These are phyloP conservation scores for Criorhina ranunculi DNA, from an alignment of 2,888 invertebrate species.

Conservation along the genomic window DNA sequence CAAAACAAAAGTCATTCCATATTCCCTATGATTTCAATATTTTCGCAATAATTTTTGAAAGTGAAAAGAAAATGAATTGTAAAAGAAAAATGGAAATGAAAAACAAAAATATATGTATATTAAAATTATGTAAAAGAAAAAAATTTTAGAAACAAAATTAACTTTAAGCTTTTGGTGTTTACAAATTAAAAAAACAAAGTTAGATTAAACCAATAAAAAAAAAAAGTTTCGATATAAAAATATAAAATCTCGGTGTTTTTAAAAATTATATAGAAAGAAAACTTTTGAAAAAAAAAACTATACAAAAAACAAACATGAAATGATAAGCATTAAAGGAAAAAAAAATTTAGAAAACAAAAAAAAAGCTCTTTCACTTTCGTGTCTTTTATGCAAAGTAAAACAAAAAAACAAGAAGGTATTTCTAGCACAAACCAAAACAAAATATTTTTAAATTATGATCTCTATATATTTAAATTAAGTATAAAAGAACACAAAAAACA, in stretches of 20 bases:
- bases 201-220: constrained; percentile 77
- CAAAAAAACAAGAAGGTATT: constrained; percentile 76
- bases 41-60: constrained; percentile 76
- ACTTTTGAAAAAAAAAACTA: constrained; percentile 78
- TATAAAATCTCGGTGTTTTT: constrained; percentile 74
- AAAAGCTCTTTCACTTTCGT: constrained; percentile 84
- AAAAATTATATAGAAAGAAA: constrained; percentile 73
- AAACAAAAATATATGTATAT: constrained; percentile 72
- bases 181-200: constrained; percentile 79
- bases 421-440: constrained; percentile 69
- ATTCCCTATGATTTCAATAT: constrained; percentile 66
- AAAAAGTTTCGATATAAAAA: constrained; percentile 52
- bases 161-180: constrained; percentile 85
- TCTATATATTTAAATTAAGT: constrained; percentile 82
- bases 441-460: constrained; percentile 78
- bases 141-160: constrained; percentile 80
- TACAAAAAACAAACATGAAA: constrained; percentile 78
- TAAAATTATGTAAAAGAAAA: constrained; percentile 74
- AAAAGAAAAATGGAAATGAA: constrained; percentile 41
- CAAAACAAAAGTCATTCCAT: constrained; percentile 2
- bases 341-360: constrained; percentile 73
- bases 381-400: constrained; percentile 83
- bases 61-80: constrained; percentile 62
- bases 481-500: constrained; percentile 70
- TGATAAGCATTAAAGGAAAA: constrained; percentile 77